Evolutionary conservation across 2,888 invertebrate species (phyloP), one percentile per base, ranked within the genome.

Genomic region (Cyaniris semiargus): DNA sequence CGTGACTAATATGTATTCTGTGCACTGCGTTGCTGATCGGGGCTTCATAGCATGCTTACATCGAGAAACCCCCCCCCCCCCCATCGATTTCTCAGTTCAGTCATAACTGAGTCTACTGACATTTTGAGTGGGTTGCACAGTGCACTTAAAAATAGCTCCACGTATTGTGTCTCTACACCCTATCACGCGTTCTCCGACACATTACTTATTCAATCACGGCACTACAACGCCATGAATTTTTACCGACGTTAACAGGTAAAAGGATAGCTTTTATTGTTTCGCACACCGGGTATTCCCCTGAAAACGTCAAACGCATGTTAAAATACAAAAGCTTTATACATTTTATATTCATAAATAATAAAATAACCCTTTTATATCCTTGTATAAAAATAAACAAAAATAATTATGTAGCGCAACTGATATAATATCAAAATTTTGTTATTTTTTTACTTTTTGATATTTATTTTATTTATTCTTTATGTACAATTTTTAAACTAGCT

Each of bases 201-300:
- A 66, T 66, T 66, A 66, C 66, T 31, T 66, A 66, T 66, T 66
- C 66, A 66, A 66, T 31, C 60, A 60, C 23, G 27, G 15, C 66
- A 66, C 66, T 66, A 31, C 18, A 66, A 66, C 66, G 66, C 66
- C 27, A 31, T 66, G 27, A 66, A 66, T 66, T 31, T 66, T 66
- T 66, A 66, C 27, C 15, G 15, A 15, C 66, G 27, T 15, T 21
- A 66, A 66, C 27, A 18, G 15, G 27, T 66, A 66, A 18, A 66
- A 5, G 66, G 27, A 66, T 66, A 13, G 27, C 60, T 66, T 66
- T 60, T 60, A 60, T 21, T 58, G 21, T 58, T n/a, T n/a, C 2
- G 10, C 23, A 23, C 0, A 13, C 23, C 60, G 60, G 23, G 23
- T 60, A 60, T 66, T 27, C 27, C 27, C 15, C 66, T 31, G 27